Conservation (phyloP, 2,113 vertebrate species). For the Gobius niger region DNA sequence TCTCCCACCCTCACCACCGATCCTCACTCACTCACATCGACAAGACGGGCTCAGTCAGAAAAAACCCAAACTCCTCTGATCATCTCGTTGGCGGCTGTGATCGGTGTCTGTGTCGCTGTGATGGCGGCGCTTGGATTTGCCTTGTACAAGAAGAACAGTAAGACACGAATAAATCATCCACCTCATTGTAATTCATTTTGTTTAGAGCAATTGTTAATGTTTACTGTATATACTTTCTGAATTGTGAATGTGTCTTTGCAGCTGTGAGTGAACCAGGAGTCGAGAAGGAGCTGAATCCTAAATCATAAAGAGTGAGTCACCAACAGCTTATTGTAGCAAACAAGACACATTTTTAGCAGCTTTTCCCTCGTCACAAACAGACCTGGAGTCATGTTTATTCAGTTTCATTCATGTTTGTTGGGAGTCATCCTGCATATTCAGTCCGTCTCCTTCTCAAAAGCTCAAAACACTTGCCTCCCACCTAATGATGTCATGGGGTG, state of each 20-base stretch:
- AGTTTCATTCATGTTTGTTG: too few species aligned
- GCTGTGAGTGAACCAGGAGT: neutral
- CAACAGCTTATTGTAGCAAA: neutral
- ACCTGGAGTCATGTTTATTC: too few species aligned
- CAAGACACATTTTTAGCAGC: too few species aligned
- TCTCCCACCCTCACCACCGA: too few species aligned
- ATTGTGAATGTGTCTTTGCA: constrained; percentile 23
- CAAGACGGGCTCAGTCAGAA: constrained; percentile 4
- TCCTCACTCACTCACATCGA: neutral
- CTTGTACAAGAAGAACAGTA: neutral
- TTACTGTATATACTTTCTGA: neutral
- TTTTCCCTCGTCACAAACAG: too few species aligned
- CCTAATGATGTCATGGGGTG: too few species aligned
- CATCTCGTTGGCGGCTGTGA: neutral
- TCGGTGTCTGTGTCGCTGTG: neutral
- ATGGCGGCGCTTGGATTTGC: neutral
- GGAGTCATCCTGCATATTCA: too few species aligned
- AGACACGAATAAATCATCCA: constrained; percentile 1
- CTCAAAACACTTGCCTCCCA: too few species aligned
- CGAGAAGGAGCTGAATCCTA: neutral
- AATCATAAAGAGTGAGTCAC: constrained; percentile 1
- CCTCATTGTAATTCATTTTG: neutral
- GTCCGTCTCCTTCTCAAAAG: too few species aligned
- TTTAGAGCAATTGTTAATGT: neutral
- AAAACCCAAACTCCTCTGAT: neutral